phyloP scores from a whole-genome alignment of 2,888 invertebrate genomes.

The Liposcelis brunnea region DNA sequence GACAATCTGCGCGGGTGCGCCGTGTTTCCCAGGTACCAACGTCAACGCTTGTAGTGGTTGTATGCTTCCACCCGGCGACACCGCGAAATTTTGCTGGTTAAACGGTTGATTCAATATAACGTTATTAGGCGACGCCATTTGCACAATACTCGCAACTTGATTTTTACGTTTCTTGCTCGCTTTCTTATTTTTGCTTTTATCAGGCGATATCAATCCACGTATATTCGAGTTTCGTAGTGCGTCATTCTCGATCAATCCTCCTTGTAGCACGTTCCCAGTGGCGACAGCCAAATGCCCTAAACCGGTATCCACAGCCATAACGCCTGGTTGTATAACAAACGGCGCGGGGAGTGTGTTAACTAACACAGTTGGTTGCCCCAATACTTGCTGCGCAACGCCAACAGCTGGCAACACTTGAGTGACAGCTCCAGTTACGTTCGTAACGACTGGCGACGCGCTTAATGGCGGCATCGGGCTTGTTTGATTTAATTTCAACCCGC shows the following conservation, averaged over 20 bases:
- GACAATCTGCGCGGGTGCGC: slow-evolving; percentile 53
- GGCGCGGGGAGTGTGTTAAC: slow-evolving; percentile 64
- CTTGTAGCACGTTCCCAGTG: slow-evolving; percentile 22
- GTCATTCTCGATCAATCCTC: slow-evolving; percentile 6
- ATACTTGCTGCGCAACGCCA: slow-evolving; percentile 43
- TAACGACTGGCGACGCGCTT: slow-evolving; percentile 41
- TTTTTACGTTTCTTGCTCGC: slow-evolving; percentile 27
- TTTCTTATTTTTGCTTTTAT: slow-evolving; percentile 34
- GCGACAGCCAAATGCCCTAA: slow-evolving; percentile 24
- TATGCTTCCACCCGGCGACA: slow-evolving; percentile 49
- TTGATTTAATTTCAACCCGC: slow-evolving; percentile 39
- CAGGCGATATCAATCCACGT: slow-evolving; percentile 42
- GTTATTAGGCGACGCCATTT: not conserved
- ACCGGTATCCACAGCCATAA: slow-evolving; percentile 52
- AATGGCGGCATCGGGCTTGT: slow-evolving; percentile 44
- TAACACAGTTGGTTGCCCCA: slow-evolving; percentile 60
- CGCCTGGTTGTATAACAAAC: slow-evolving; percentile 59
- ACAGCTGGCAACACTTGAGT: slow-evolving; percentile 47
- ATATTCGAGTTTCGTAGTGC: slow-evolving; percentile 5
- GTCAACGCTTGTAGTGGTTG: slow-evolving; percentile 59
- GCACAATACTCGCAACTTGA: not conserved
- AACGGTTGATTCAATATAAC: slow-evolving; percentile 24
- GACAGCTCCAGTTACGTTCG: slow-evolving; percentile 45
- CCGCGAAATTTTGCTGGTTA: slow-evolving; percentile 57
- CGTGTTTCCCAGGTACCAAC: slow-evolving; percentile 57